Base-by-base conservation (phyloP, 2,113 vertebrate genomes). In the Baryphthengus martii region DNA sequence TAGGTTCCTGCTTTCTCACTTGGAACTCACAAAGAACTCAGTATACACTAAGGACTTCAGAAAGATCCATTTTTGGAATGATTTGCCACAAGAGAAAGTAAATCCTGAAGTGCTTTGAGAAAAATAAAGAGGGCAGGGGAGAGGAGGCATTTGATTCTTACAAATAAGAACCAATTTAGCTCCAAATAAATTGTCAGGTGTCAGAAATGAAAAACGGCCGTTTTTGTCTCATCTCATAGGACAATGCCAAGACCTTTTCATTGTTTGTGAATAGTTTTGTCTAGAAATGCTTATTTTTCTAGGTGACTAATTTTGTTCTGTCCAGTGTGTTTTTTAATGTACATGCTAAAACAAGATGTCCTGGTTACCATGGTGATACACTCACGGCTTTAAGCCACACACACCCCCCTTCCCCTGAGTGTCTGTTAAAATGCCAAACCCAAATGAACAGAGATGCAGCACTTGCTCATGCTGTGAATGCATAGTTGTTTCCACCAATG, bases 331-430 rank as follows among this genome's bases (percentile, higher is more conserved):
- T 90, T 93, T 42, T 81, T 78, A 87, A 90, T 25, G 70, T 80
- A 74, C 42, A 37, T 59, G 68, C 65, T 81, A 75, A 96, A 91
- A 61, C 70, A 92, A 94, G 85, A 94, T 87, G 88, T 89, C 93
- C 89, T 96, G 79, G 95, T 97, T 96, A 53, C 95, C 83, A 78
- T 84, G 85, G 95, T 88, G 89, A 97, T 62, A 24, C 31, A 44
- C 4, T 78, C 31, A 44, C 4, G 75, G 61, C 39, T 20, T n/a
- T n/a, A n/a, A n/a, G n/a, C n/a, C 20, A 47, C 47, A 47, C 10
- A 45, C 7, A 29, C 39, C 5, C 9, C 21, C 25, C 45, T 55
- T 68, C 35, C 70, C 39, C 50, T 2, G 49, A 31, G 59, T 85
- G 33, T 63, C 79, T 87, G 68, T 96, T 91, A 56, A 91, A 93